Conservation (phyloP, 2,888 invertebrate genomes). For the Ptychoptera contaminata region DNA sequence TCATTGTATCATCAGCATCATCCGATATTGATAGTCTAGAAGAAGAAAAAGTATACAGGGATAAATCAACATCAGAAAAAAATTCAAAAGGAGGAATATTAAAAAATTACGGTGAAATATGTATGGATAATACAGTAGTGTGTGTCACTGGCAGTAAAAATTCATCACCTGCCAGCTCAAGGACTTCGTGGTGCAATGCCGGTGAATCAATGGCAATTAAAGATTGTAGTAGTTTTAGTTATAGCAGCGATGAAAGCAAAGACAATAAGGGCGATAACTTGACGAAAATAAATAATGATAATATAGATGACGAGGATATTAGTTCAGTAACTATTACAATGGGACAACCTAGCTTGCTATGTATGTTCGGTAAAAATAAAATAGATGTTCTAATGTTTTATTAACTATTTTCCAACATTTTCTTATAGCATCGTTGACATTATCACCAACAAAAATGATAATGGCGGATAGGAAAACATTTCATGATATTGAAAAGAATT, state of each 20-base stretch:
- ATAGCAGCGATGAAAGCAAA: slow-evolving; percentile 37
- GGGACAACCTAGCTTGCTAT: slow-evolving; percentile 8
- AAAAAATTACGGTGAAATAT: no score
- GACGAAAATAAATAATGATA: background rate
- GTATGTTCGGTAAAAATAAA: slow-evolving; percentile 6
- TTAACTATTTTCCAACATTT: background rate
- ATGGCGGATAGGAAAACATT: no score
- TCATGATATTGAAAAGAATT: slow-evolving; percentile 1
- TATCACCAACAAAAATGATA: slow-evolving; percentile 6
- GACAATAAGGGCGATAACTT: slow-evolving; percentile 14
- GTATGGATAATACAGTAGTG: background rate
- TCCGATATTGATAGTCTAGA: slow-evolving; percentile 36
- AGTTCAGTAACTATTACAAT: slow-evolving; percentile 9
- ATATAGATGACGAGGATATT: slow-evolving; percentile 8
- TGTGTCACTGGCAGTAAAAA: slow-evolving; percentile 16
- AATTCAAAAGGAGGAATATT: slow-evolving; percentile 16
- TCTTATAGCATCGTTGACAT: slow-evolving; percentile 8
- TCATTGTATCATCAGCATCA: background rate
- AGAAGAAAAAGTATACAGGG: slow-evolving; percentile 40
- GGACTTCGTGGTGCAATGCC: slow-evolving; percentile 32
- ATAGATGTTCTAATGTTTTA: background rate
- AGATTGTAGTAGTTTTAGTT: slow-evolving; percentile 37
- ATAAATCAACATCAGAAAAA: slow-evolving; percentile 40
- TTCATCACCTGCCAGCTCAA: slow-evolving; percentile 23
- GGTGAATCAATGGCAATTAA: slow-evolving; percentile 47